These are phyloP conservation scores for Neolamprologus toae DNA, from an alignment of 2,113 vertebrate species.

Conservation along the genomic window DNA sequence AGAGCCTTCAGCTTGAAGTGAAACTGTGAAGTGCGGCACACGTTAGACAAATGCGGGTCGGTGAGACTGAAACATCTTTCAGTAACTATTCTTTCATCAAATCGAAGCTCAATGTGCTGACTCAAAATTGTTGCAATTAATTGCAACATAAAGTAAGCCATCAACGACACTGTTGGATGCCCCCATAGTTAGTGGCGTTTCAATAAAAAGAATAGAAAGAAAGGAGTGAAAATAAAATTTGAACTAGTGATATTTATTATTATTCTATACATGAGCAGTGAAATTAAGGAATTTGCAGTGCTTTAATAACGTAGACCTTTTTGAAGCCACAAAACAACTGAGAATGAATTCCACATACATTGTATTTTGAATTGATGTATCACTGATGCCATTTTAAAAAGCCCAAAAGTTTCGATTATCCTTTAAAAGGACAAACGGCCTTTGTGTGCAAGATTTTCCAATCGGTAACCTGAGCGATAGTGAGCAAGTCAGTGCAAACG, in stretches of 20 bases:
- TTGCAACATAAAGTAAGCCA: neutral
- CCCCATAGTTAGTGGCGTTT: neutral
- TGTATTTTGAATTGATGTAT: neutral
- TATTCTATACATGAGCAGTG: neutral
- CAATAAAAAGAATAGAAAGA: neutral
- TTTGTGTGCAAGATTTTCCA: neutral
- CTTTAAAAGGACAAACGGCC: neutral
- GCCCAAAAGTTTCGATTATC: neutral
- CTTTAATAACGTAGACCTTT: neutral
- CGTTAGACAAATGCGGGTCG: neutral
- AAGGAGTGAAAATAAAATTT: neutral
- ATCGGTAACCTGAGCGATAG: neutral
- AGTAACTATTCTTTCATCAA: neutral
- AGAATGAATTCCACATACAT: neutral
- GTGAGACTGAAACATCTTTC: neutral
- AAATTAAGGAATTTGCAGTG: neutral
- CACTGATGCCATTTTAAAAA: neutral
- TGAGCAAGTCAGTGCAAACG: neutral
- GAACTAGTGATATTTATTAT: neutral
- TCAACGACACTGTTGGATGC: neutral
- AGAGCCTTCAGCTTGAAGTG: neutral
- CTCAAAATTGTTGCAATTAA: neutral
- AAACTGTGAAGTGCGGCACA: neutral
- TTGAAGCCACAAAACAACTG: neutral
- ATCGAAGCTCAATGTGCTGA: neutral